These are phyloP conservation scores for Schizaphis graminum DNA, from an alignment of 2,888 invertebrate species.

Conservation along the genomic window DNA sequence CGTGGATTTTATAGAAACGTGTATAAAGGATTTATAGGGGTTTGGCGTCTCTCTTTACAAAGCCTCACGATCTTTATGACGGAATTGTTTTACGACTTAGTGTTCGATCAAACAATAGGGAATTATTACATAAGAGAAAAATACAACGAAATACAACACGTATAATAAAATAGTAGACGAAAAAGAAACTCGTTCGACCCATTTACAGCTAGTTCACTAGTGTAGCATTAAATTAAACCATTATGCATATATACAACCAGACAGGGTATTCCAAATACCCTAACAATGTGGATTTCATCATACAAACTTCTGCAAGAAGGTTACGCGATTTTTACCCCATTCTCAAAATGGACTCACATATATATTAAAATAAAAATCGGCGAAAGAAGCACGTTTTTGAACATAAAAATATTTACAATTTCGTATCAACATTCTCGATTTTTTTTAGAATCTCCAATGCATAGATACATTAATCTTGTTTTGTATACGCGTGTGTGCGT, in stretches of 20 bases:
- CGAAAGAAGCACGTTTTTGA: not conserved
- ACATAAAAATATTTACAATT: not conserved
- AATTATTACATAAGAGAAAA: not conserved
- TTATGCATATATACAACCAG: not conserved
- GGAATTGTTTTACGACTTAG: conserved; percentile 52
- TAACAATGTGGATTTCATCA: not conserved
- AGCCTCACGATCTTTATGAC: conserved; percentile 42
- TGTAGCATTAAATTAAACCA: conserved; percentile 42
- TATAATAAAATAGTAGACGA: not conserved
- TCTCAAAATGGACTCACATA: not conserved
- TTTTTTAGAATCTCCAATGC: not conserved
- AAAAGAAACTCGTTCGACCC: not conserved
- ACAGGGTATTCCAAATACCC: not conserved
- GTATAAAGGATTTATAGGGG: conserved; percentile 29
- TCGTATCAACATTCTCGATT: not conserved
- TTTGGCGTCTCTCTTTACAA: not conserved
- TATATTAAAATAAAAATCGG: not conserved
- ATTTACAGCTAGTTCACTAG: conserved; percentile 1
- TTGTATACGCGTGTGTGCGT: not conserved
- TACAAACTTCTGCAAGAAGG: not conserved
- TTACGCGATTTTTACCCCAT: not conserved
- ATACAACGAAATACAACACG: not conserved
- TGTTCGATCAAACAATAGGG: conserved; percentile 49
- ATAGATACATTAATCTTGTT: conserved; percentile 11
- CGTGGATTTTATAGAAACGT: conserved; percentile 12